Evolutionary conservation across 1,140 invertebrate genomes (phyloP), one percentile per base, ranked within the genome.

Genomic region (Brachionus calyciflorus): DNA sequence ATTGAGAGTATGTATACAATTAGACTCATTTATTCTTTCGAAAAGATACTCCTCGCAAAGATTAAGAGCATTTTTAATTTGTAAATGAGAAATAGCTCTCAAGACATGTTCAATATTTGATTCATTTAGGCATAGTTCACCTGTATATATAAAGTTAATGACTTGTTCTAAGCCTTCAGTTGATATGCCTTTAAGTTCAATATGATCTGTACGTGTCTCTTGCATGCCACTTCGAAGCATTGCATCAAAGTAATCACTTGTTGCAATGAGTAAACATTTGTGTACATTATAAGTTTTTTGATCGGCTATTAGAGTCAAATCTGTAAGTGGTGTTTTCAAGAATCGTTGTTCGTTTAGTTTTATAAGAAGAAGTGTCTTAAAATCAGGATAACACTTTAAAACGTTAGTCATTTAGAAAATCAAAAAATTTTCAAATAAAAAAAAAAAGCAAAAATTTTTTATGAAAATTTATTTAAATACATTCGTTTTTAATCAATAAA

Each of bases 1-100:
- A 78, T 84, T 84, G 2, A 85, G 73, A 78, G 84, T 80, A 63
- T 83, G 81, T 24, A 84, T 80, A 81, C 84, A 85, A 73, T 84
- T 85, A 40, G 81, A 80, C 6, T 80, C 78, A 28, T 80, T 82
- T 17, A 84, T 80, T 9, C 80, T 81, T 26, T 78, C 79, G 49
- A 82, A 80, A 30, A 85, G 77, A 76, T 82, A 85, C 69, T 80
- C 80, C 76, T 81, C 81, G 76, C 84, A 85, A 7, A 85, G 79
- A 24, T 82, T 80, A 12, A 84, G 80, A n/a, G 83, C 83, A 77
- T 84, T 81, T 37, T 79, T 73, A 19, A 79, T 26, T 76, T 85
- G 84, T 30, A 85, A 69, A 78, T 85, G 84, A 12, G 82, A 80
- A 0, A 83, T 82, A 30, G 83, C 83, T 24, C 82, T 78, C 9